Evolutionary conservation across 64 coral and sea anemone genomes (phyloP).

Genomic region (Dendronephthya gigantea): DNA sequence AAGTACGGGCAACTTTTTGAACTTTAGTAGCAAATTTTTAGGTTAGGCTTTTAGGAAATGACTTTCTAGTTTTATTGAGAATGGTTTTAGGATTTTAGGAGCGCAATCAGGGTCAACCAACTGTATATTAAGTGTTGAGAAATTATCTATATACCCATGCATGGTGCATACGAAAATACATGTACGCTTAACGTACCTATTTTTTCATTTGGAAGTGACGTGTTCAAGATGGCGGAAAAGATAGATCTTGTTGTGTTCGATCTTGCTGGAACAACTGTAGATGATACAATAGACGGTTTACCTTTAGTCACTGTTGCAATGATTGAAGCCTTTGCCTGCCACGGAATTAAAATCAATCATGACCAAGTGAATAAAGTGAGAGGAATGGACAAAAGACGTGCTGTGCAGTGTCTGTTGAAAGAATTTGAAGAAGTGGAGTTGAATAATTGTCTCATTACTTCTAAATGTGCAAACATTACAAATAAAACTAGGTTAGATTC

Average conservation of each 20-base stretch:
- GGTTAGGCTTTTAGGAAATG: no score
- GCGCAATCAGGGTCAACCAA: no score
- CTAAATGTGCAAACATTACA: neutral
- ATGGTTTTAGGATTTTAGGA: no score
- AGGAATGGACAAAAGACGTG: slow-evolving; percentile 87
- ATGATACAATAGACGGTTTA: slow-evolving; percentile 66
- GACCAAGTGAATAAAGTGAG: slow-evolving; percentile 68
- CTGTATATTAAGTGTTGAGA: no score
- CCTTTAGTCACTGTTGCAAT: slow-evolving; percentile 76
- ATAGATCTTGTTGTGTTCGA: slow-evolving; percentile 77
- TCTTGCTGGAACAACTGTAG: slow-evolving; percentile 84
- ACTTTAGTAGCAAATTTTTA: no score
- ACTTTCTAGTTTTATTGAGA: no score
- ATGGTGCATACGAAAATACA: no score
- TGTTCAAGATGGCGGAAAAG: slow-evolving; percentile 46
- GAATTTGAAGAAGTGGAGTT: slow-evolving; percentile 3
- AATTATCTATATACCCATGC: no score
- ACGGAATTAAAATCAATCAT: slow-evolving; percentile 48
- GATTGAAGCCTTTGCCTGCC: slow-evolving; percentile 59
- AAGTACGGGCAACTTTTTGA: no score
- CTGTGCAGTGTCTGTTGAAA: slow-evolving; percentile 40
- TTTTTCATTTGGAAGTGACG: no score
- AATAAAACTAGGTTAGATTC: neutral
- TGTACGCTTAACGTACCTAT: no score
- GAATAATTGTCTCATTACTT: neutral